These are phyloP conservation scores for Calliopum simillimum DNA, from an alignment of 2,888 invertebrate species.

Conservation along the genomic window DNA sequence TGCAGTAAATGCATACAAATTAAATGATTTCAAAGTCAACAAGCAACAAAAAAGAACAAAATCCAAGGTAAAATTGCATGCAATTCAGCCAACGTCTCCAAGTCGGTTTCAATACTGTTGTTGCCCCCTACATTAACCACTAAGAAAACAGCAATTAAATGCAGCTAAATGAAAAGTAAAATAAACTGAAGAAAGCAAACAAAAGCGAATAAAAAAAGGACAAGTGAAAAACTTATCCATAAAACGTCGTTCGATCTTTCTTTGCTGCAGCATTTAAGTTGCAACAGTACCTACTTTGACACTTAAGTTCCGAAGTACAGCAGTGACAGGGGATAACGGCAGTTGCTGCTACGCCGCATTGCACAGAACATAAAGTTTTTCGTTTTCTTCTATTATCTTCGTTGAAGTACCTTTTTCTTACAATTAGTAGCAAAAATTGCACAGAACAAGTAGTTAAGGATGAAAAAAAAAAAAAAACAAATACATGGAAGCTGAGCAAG, in stretches of 20 bases:
- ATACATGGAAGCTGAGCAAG: background rate
- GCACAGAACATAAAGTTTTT: background rate
- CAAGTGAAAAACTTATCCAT: background rate
- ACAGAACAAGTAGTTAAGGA: too few species aligned
- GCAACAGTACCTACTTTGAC: slow-evolving; percentile 1
- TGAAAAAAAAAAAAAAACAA: background rate
- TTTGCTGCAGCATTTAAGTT: slow-evolving; percentile 9
- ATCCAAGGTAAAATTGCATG: background rate
- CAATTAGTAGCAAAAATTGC: slow-evolving; percentile 23
- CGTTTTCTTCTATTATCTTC: background rate
- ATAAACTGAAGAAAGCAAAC: background rate
- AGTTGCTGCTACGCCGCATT: background rate
- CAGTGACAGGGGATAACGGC: too few species aligned
- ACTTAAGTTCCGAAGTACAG: slow-evolving; percentile 5
- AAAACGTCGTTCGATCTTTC: slow-evolving; percentile 8
- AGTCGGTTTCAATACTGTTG: too few species aligned
- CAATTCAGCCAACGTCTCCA: background rate
- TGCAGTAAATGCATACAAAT: background rate
- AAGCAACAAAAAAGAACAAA: background rate
- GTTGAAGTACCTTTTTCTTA: slow-evolving; percentile 2
- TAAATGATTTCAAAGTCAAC: background rate
- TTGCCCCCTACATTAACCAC: background rate
- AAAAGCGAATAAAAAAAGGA: background rate
- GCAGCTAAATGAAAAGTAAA: background rate
- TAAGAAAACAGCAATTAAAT: background rate